Percentiles rank a stretch among this genome's conserved stretches.
These are phyloP conservation scores for Heterohyrax brucei DNA, from an alignment of 2,797 vertebrate genomes.

Conservation along the genomic window DNA sequence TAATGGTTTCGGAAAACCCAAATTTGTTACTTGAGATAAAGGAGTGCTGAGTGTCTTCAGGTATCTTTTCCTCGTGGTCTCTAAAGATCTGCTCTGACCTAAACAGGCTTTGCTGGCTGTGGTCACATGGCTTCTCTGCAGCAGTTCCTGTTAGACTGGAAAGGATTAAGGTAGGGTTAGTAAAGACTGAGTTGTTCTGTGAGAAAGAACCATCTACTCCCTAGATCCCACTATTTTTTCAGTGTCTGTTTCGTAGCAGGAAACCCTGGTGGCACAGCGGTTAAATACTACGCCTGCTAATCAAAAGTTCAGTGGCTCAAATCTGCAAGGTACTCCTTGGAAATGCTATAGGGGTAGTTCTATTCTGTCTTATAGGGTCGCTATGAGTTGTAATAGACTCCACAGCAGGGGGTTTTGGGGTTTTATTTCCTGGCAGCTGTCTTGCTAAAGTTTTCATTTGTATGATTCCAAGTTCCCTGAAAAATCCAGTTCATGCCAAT, in stretches of 20 bases:
- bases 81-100: constrained; percentile 87
- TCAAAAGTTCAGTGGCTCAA: no score
- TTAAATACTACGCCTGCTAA: no score
- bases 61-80: constrained; percentile 87
- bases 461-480: constrained; percentile 97
- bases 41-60: constrained; percentile 87
- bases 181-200: constrained; percentile 73
- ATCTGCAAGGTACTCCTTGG: no score
- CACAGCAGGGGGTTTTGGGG: no score
- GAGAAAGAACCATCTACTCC: neutral
- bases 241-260: neutral
- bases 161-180: constrained; percentile 86
- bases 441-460: constrained; percentile 90
- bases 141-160: constrained; percentile 85
- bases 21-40: constrained; percentile 73
- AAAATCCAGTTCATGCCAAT: constrained; percentile 98
- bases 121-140: constrained; percentile 87
- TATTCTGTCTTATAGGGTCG: no score
- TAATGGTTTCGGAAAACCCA: constrained; percentile 70
- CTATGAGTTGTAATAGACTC: no score
- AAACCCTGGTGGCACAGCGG: no score
- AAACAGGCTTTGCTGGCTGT: constrained; percentile 85
- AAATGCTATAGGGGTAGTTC: no score
- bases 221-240: neutral
- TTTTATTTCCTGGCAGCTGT: neutral